These are phyloP conservation scores for Lycaon pictus DNA, from an alignment of 2,113 vertebrate species.

Conservation along the genomic window DNA sequence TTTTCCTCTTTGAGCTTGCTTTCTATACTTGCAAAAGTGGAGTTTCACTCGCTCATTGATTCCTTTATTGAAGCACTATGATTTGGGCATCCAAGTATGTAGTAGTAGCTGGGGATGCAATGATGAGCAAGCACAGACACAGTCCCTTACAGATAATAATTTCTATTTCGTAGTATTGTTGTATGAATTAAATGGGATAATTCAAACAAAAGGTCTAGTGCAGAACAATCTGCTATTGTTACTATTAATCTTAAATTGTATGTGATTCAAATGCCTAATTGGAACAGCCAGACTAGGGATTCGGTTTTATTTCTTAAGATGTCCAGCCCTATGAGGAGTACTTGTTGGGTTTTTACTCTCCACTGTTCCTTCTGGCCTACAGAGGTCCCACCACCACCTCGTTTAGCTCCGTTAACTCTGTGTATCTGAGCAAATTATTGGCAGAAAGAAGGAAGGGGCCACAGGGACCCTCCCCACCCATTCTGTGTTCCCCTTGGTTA, in stretches of 20 bases:
- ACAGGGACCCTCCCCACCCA: background rate
- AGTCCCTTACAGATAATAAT: background rate
- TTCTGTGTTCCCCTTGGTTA: background rate
- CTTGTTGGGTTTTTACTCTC: background rate
- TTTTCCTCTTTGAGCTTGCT: background rate
- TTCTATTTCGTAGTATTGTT: background rate
- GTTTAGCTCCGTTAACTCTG: background rate
- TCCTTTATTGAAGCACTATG: background rate
- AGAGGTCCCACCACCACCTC: background rate
- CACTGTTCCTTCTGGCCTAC: background rate
- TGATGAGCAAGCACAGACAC: background rate
- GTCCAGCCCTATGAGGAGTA: background rate
- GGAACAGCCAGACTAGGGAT: background rate
- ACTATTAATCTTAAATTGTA: slow-evolving; percentile 3
- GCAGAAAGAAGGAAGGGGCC: background rate
- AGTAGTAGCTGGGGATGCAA: background rate
- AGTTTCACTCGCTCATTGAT: background rate
- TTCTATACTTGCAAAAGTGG: background rate
- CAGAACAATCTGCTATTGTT: background rate
- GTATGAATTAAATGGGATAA: background rate
- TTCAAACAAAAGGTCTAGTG: background rate
- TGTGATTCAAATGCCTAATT: background rate
- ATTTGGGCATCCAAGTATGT: background rate
- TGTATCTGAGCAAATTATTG: background rate
- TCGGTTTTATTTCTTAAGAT: background rate